Evolutionary conservation across 2,113 vertebrate genomes (phyloP).

Genomic region (Leptodactylus fuscus): DNA sequence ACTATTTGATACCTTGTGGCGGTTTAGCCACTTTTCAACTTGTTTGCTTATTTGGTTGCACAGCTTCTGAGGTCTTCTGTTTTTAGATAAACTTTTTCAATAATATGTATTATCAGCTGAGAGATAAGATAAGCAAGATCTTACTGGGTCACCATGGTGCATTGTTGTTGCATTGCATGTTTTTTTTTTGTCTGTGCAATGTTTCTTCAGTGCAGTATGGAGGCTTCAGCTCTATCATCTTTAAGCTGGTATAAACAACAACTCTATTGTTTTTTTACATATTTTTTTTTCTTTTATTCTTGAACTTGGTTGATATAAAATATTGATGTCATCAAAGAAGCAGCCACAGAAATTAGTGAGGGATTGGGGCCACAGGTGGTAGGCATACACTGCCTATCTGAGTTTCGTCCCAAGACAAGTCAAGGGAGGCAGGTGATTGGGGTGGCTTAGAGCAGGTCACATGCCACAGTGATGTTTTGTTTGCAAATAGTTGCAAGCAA

Average conservation of each 20-base stretch:
- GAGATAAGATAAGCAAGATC: not conserved
- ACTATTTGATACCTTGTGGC: not conserved
- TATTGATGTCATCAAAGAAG: too few species aligned
- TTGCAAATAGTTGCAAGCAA: too few species aligned
- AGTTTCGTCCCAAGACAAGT: too few species aligned
- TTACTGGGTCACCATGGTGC: conserved; percentile 81
- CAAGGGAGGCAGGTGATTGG: too few species aligned
- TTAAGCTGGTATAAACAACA: too few species aligned
- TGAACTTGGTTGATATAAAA: not conserved
- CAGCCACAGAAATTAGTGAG: too few species aligned
- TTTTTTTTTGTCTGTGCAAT: conserved; percentile 85
- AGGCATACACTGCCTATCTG: too few species aligned
- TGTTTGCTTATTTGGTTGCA: not conserved
- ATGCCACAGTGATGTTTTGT: too few species aligned
- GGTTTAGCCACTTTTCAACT: not conserved
- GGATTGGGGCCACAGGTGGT: too few species aligned
- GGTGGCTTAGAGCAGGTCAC: too few species aligned
- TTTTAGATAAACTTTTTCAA: not conserved
- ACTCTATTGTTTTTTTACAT: too few species aligned
- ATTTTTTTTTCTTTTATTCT: not conserved
- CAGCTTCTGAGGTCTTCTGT: not conserved
- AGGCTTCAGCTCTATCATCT: conserved; percentile 69
- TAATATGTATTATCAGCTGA: not conserved
- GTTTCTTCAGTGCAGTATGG: conserved; percentile 96
- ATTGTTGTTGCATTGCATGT: conserved; percentile 99